phyloP scores from a whole-genome alignment of 2,797 vertebrate genomes.

The Channa striata region DNA sequence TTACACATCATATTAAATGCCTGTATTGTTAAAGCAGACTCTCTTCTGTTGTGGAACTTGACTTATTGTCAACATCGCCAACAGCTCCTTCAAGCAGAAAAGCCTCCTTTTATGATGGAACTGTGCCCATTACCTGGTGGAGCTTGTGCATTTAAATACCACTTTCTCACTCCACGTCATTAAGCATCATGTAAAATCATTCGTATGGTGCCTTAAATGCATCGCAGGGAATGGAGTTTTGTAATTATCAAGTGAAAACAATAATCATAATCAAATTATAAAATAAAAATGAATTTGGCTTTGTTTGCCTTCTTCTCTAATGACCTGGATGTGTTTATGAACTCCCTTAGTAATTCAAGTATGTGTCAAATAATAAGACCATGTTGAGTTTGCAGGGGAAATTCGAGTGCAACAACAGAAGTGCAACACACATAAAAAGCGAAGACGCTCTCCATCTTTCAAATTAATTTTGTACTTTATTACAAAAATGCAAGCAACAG shows the following conservation, averaged over 20 bases:
- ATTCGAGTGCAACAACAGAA: neutral
- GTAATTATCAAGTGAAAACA: constrained; percentile 26
- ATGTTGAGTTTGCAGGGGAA: neutral
- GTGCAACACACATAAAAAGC: constrained; percentile 2
- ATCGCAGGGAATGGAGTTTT: neutral
- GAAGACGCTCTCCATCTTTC: neutral
- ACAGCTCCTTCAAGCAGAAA: constrained; percentile 51
- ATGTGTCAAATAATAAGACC: constrained; percentile 8
- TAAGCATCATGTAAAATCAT: constrained; percentile 22
- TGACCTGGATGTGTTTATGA: neutral
- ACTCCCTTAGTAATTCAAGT: constrained; percentile 6
- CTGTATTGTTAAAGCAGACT: constrained; percentile 71
- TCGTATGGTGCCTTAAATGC: constrained; percentile 18
- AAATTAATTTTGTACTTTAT: constrained; percentile 45
- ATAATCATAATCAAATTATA: constrained; percentile 22
- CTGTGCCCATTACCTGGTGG: constrained; percentile 45
- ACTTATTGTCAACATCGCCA: constrained; percentile 49
- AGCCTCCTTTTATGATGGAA: constrained; percentile 39
- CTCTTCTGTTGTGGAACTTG: constrained; percentile 23
- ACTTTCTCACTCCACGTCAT: neutral
- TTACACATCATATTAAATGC: constrained; percentile 64
- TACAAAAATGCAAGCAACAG: constrained; percentile 31
- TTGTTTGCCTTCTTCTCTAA: neutral
- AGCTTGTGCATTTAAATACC: constrained; percentile 14
- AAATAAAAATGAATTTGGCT: constrained; percentile 4